A percentile compares a stretch with the other conserved stretches of the same genome.
phyloP scores from a whole-genome alignment of 2,888 invertebrate genomes.

The Machimus atricapillus region DNA sequence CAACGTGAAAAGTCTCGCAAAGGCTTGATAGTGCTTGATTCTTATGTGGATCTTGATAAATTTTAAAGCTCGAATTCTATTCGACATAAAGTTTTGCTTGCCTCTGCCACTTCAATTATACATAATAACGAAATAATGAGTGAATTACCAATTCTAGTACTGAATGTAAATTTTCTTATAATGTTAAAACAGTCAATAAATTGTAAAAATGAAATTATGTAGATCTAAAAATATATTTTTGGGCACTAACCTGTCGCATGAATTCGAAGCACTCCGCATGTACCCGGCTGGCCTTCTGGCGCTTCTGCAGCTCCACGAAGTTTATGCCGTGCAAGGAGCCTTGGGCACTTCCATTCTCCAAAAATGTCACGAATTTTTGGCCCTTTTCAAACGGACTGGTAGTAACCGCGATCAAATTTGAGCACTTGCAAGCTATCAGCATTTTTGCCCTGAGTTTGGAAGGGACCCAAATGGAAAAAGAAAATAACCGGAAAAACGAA shows the following conservation, averaged over 20 bases:
- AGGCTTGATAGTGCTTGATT: too few relatives aligned
- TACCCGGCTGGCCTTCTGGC: slow-evolving; percentile 52
- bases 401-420: slow-evolving; percentile 65
- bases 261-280: slow-evolving; percentile 55
- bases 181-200: background rate
- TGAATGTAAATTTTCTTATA: too few relatives aligned
- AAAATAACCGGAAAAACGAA: background rate
- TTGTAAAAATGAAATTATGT: background rate
- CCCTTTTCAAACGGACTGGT: slow-evolving; percentile 43
- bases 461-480: background rate
- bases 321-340: slow-evolving; percentile 45
- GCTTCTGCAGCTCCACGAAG: slow-evolving; percentile 52
- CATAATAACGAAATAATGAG: background rate
- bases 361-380: background rate
- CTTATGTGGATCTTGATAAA: too few relatives aligned
- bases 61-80: too few relatives aligned
- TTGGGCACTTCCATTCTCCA: background rate
- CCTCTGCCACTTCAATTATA: too few relatives aligned
- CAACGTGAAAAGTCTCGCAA: too few relatives aligned
- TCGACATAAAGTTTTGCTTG: too few relatives aligned
- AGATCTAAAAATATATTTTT: background rate
- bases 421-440: slow-evolving; percentile 74
- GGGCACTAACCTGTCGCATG: slow-evolving; percentile 56
- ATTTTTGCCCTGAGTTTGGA: slow-evolving; percentile 49
- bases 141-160: background rate